Evolutionary conservation across 2,888 invertebrate species (phyloP), one percentile per base, ranked within the genome.

Genomic region (Xiphydria camelus): DNA sequence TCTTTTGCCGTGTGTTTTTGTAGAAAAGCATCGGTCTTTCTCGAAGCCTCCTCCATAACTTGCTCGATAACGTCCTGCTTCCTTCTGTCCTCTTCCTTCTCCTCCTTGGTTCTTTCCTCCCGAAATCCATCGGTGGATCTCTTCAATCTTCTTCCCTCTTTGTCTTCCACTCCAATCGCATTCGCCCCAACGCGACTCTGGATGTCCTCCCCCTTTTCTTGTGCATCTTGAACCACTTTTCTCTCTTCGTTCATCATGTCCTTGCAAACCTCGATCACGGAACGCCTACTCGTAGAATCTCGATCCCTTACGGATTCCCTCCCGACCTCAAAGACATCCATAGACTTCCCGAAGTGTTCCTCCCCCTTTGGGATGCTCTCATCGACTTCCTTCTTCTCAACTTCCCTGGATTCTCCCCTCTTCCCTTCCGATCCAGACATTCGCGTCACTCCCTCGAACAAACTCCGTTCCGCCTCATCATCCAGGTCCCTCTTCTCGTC

Each of bases 231-330:
- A 3, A 4, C 10, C 26, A 26, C 14, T 10, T 29, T 29, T 4
- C 34, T 49, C 19, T 45, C 49, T 15, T 47, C 45, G n/a, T 42
- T 37, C 10, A 42, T 17, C 9, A 46, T 23, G 17, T 55, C 41
- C 14, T 55, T 36, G n/a, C 39, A 36, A 25, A 50, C 31, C 4
- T 49, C 41, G 20, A 32, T 41, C 18, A n/a, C n/a, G n/a, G n/a
- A n/a, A n/a, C n/a, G n/a, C n/a, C n/a, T n/a, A n/a, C n/a, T n/a
- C n/a, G n/a, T n/a, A n/a, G n/a, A n/a, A n/a, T n/a, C n/a, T n/a
- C n/a, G n/a, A n/a, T n/a, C n/a, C n/a, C n/a, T 10, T 6, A 5
- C 29, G 7, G 29, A 29, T 29, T 29, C 5, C 5, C 14, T 7
- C 14, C 7, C 14, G 4, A 29, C n/a, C n/a, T n/a, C n/a, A n/a